Evolutionary conservation across 2,888 invertebrate species (phyloP).

Genomic region (Coenonympha glycerion): DNA sequence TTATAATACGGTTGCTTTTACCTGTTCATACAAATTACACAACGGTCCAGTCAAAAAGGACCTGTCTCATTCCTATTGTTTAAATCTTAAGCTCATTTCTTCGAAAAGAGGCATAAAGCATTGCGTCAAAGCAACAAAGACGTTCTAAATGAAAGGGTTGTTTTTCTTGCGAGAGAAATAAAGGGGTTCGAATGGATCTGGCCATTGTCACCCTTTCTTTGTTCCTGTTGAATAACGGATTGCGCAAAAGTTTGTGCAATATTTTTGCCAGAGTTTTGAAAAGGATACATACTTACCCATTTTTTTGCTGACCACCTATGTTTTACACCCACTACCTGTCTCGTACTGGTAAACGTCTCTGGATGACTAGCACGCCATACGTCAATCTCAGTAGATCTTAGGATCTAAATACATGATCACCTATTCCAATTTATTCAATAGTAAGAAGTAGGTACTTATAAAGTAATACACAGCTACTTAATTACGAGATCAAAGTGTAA

Average conservation of each 20-base stretch:
- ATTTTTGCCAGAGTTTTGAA: constrained; percentile 36
- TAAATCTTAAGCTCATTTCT: constrained; percentile 33
- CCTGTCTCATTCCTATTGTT: constrained; percentile 11
- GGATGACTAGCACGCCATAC: no score
- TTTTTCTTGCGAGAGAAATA: constrained; percentile 59
- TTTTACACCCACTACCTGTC: no score
- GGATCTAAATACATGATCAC: no score
- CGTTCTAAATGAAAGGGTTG: constrained; percentile 65
- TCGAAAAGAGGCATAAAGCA: constrained; percentile 48
- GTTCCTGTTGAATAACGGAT: constrained; percentile 55
- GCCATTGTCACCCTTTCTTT: constrained; percentile 63
- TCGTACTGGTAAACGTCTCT: no score
- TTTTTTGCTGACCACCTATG: constrained; percentile 13
- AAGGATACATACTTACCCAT: constrained; percentile 31
- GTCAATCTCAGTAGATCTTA: no score
- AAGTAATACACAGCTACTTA: no score
- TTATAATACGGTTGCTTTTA: background rate
- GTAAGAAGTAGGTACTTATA: no score
- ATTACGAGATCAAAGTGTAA: no score
- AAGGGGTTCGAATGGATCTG: constrained; percentile 58
- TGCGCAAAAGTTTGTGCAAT: constrained; percentile 55
- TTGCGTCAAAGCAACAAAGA: constrained; percentile 67
- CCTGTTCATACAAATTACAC: constrained; percentile 7
- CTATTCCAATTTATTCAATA: no score
- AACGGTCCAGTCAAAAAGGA: constrained; percentile 1